Evolutionary conservation across 2,113 vertebrate species (phyloP), one percentile per base, ranked within the genome.

Genomic region (Pogonocichla stellata): DNA sequence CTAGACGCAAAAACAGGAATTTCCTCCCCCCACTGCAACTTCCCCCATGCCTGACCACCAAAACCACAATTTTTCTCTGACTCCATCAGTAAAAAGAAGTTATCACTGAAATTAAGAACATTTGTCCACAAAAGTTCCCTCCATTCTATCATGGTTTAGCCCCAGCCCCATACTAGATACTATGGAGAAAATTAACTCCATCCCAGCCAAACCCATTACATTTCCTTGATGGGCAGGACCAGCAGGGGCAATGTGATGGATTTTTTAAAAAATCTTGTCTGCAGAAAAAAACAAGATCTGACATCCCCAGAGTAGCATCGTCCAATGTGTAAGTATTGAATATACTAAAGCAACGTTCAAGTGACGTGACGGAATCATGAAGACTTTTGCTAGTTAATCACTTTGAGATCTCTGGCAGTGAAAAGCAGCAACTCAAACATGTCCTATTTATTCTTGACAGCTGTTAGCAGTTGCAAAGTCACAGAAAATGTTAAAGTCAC

Each of bases 351-450:
- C 17, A 83, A 66, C 5, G 45, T 8, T 26, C 56, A 58, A 34
- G 57, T 40, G 54, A 61, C 0, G 0, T 16, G 34, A 16, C 24
- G 9, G 19, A 12, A 18, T 78, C 6, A 9, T 13, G 34, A 90
- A 73, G 56, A 40, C 11, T 33, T 65, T 15, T 45, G 8, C 18
- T 72, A 40, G 15, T 61, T 72, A 66, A 74, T 62, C 4, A 2
- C 47, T 47, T 66, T 20, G 47, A 57, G 66, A 77, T 34, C 7
- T 58, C 45, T 66, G 80, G 26, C 34, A 86, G 34, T 58, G 47
- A 88, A 80, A 80, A 34, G 31, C 71, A 86, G 79, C 33, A 62
- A 14, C 22, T 71, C 91, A 58, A 24, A 71, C 0, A 1, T 56
- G 60, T 38, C 43, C 42, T 34, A 36, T 54, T 86, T 77, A 77